Evolutionary conservation across 2,797 vertebrate species (phyloP).

Genomic region (Rhabdophis nuchalis): DNA sequence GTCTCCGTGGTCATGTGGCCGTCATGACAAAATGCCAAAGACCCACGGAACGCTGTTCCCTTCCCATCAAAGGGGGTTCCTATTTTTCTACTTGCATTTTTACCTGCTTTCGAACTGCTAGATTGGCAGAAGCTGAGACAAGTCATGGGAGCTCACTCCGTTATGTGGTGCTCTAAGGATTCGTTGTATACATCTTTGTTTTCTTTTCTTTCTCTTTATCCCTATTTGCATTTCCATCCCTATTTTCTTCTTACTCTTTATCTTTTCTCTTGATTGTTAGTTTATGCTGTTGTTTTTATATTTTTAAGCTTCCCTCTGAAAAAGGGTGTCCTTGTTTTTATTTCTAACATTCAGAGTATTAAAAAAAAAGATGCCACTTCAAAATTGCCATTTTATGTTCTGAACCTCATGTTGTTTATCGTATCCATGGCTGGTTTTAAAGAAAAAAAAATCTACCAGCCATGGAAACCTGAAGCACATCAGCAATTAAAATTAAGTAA

Average conservation of each 20-base stretch:
- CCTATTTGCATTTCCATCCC: not conserved
- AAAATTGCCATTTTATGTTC: not conserved
- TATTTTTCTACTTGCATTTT: no score
- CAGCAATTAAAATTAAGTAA: not conserved
- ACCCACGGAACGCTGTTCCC: no score
- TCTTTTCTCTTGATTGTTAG: not conserved
- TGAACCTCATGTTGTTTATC: not conserved
- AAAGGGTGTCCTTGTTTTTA: not conserved
- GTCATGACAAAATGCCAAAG: no score
- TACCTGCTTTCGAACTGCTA: no score
- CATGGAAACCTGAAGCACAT: not conserved
- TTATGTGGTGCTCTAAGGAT: not conserved
- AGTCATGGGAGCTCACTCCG: no score
- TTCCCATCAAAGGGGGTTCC: no score
- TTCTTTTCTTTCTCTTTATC: not conserved
- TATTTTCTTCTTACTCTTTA: not conserved
- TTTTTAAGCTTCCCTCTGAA: not conserved
- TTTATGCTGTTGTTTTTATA: not conserved
- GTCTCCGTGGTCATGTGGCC: no score
- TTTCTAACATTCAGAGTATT: not conserved
- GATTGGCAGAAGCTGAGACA: no score
- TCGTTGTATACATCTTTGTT: not conserved
- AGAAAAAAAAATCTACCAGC: not conserved
- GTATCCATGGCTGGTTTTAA: not conserved
- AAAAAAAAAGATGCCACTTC: not conserved